phyloP scores from a whole-genome alignment of 2,888 invertebrate genomes.

The Parnassius apollo region DNA sequence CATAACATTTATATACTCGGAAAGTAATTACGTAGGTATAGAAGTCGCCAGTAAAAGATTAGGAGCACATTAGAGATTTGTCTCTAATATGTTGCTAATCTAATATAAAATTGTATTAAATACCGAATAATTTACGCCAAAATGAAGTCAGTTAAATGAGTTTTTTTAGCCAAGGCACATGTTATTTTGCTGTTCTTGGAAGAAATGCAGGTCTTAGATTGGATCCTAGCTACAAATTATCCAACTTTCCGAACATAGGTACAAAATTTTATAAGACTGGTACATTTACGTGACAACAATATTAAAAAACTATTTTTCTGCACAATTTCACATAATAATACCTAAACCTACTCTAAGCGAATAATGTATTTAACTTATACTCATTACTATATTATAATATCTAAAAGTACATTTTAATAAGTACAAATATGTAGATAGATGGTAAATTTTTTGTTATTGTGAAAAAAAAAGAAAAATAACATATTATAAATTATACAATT shows the following conservation, averaged over 20 bases:
- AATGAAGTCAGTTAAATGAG: not conserved
- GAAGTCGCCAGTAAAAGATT: too few relatives aligned
- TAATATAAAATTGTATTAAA: too few relatives aligned
- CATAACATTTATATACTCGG: too few relatives aligned
- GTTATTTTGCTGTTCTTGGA: constrained; percentile 69
- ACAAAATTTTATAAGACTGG: constrained; percentile 79
- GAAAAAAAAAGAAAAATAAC: too few relatives aligned
- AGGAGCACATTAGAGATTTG: too few relatives aligned
- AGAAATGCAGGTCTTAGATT: constrained; percentile 77
- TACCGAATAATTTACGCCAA: too few relatives aligned
- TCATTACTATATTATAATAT: constrained; percentile 70
- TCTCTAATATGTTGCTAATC: too few relatives aligned
- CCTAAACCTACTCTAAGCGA: constrained; percentile 76
- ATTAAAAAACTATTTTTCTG: constrained; percentile 81
- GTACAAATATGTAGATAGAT: constrained; percentile 66
- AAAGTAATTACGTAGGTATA: too few relatives aligned
- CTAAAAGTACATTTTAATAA: constrained; percentile 71
- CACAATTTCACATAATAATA: constrained; percentile 78
- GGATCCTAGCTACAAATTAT: constrained; percentile 80
- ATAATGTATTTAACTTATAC: constrained; percentile 63
- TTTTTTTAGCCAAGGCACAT: constrained; percentile 74
- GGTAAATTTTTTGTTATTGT: not conserved
- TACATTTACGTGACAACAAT: constrained; percentile 81
- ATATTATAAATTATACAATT: constrained; percentile 1
- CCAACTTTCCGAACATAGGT: constrained; percentile 81